Evolutionary conservation across 2,113 vertebrate species (phyloP).

Genomic region (Peromyscus polionotus): DNA sequence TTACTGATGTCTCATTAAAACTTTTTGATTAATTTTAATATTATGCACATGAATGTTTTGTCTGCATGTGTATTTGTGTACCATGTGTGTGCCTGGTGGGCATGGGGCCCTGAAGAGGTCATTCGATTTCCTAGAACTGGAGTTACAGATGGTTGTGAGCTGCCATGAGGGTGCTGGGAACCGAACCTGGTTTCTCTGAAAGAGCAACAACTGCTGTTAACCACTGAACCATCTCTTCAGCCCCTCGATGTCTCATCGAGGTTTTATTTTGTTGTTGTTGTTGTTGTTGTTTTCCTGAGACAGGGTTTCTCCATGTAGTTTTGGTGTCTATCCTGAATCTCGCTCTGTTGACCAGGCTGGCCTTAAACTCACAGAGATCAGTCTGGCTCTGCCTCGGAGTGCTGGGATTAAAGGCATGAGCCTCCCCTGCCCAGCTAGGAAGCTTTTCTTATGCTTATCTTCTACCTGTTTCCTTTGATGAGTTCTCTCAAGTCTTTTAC

Average conservation of each 20-base stretch:
- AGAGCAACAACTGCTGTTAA: background rate
- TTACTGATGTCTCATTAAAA: background rate
- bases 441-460: constrained; percentile 19
- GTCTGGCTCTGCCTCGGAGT: too few species aligned
- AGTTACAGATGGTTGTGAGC: background rate
- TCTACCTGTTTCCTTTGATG: background rate
- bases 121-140: background rate
- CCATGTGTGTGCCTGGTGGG: background rate
- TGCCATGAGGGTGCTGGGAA: background rate
- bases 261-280: background rate
- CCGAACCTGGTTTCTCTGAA: background rate
- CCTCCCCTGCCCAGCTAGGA: background rate
- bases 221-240: background rate
- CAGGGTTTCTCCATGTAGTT: too few species aligned
- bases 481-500: background rate
- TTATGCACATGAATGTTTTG: background rate
- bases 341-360: too few species aligned
- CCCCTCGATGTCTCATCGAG: background rate
- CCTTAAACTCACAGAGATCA: too few species aligned
- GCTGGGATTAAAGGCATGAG: too few species aligned
- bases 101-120: background rate
- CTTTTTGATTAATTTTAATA: background rate
- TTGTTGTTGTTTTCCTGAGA: too few species aligned
- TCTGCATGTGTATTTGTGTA: background rate
- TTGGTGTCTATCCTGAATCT: too few species aligned